Conservation (phyloP, 2,888 invertebrate species). For the Acleris cristana region DNA sequence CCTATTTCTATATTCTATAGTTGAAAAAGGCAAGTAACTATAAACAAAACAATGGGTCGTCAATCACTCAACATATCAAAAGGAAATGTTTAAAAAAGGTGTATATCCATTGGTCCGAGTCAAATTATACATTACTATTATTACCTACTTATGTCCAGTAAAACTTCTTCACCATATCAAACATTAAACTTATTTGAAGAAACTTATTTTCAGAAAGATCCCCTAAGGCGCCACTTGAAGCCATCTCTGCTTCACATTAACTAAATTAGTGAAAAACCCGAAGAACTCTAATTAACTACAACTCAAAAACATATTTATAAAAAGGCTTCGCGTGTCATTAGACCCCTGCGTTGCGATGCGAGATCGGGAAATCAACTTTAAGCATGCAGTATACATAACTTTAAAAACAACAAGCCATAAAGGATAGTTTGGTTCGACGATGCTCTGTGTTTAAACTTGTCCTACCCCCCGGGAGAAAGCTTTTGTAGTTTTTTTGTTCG, state of each 20-base stretch:
- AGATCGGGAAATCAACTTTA: conserved; percentile 18
- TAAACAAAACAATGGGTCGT: too few species aligned
- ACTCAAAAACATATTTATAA: conserved; percentile 26
- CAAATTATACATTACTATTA: too few species aligned
- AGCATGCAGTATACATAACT: neutral
- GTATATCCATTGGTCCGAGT: too few species aligned
- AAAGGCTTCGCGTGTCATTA: conserved; percentile 39
- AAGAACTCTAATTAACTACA: conserved; percentile 38
- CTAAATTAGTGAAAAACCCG: conserved; percentile 31
- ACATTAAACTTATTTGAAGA: neutral
- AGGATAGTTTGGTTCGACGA: neutral
- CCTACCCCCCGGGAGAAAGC: conserved; percentile 41
- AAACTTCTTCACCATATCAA: neutral
- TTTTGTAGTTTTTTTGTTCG: conserved; percentile 34
- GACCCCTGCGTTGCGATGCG: conserved; percentile 38
- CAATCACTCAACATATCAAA: too few species aligned
- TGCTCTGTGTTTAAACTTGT: conserved; percentile 1
- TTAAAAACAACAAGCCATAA: neutral
- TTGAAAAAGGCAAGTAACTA: neutral
- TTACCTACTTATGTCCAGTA: too few species aligned
- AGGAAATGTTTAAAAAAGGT: too few species aligned
- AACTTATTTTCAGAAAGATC: neutral
- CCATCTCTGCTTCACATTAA: conserved; percentile 13
- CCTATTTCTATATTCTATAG: too few species aligned
- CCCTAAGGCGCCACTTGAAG: conserved; percentile 15